Evolutionary conservation across 2,888 invertebrate species (phyloP), one percentile per base, ranked within the genome.

Genomic region (Scaptomyza reducta): DNA sequence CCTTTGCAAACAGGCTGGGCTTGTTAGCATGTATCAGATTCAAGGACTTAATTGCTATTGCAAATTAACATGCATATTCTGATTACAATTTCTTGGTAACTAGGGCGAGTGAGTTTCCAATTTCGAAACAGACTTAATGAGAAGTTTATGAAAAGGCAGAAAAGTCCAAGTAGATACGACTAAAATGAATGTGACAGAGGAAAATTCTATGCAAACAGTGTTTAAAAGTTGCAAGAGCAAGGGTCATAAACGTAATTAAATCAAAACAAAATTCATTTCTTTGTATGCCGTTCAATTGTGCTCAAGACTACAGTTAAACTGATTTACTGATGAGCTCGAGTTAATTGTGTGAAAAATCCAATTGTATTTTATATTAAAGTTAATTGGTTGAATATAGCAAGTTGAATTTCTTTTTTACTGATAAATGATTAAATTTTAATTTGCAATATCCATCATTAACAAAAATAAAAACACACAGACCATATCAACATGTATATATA

Each of bases 361-460:
- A 40, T 3, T 10, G 25, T 9, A 38, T 44, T 49, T 6, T 11
- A 54, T 35, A 61, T 61, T 27, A 29, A 33, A 16, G 10, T 57
- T 60, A 46, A 66, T 25, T 42, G 33, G n/a, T 16, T 59, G 44
- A 58, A 46, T 41, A 58, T 53, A 65, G 40, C 63, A 57, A 22
- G 29, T 60, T 47, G 46, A 65, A 62, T 72, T 67, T 63, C 42
- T 54, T 68, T 81, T 59, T 55, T 70, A 77, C 74, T 51, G 40
- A 31, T 33, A 62, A 71, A 62, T 71, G 81, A 81, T 81, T 55
- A 55, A 70, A 64, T 65, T 54, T 58, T 66, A 69, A 79, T 79
- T 55, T 56, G 74, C 44, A 59, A 57, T 65, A 61, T 61, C 11
- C 64, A 67, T 50, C 29, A 59, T 67, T 56, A 55, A 65, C 65